Percentiles rank a stretch among this genome's conserved stretches.
Conservation (phyloP, 2,797 vertebrate genomes). For the Chelon auratus region DNA sequence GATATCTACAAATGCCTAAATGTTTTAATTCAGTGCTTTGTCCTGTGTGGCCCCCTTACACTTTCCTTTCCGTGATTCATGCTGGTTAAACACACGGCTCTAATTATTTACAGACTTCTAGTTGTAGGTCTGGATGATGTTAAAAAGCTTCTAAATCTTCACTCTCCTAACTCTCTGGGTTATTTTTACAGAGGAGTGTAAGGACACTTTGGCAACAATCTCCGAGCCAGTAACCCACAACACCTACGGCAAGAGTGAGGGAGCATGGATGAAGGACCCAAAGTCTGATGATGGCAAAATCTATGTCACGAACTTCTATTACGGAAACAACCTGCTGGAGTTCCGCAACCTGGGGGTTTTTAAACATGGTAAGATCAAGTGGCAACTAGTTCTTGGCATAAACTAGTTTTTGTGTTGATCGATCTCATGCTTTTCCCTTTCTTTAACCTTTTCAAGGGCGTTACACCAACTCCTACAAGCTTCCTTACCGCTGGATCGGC, state of each 20-base stretch:
- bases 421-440: neutral
- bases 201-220: constrained; percentile 96
- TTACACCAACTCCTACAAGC: constrained; percentile 96
- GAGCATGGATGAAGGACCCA: constrained; percentile 99
- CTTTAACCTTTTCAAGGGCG: constrained; percentile 83
- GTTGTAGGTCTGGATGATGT: constrained; percentile 43
- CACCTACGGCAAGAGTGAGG: constrained; percentile 92
- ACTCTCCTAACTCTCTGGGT: constrained; percentile 16
- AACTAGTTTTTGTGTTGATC: neutral
- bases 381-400: neutral
- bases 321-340: constrained; percentile 95
- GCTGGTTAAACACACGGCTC: constrained; percentile 49
- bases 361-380: constrained; percentile 89
- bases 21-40: neutral
- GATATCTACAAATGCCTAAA: constrained; percentile 4
- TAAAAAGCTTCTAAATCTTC: constrained; percentile 38
- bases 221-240: constrained; percentile 94
- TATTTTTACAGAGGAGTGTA: constrained; percentile 88
- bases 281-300: constrained; percentile 90
- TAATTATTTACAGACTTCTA: constrained; percentile 60
- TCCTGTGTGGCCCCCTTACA: constrained; percentile 17
- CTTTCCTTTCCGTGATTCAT: constrained; percentile 33
- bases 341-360: constrained; percentile 95
- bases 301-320: constrained; percentile 95
- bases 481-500: constrained; percentile 97